Conservation (phyloP, 1,140 invertebrate species). For the Elysia chlorotica region DNA sequence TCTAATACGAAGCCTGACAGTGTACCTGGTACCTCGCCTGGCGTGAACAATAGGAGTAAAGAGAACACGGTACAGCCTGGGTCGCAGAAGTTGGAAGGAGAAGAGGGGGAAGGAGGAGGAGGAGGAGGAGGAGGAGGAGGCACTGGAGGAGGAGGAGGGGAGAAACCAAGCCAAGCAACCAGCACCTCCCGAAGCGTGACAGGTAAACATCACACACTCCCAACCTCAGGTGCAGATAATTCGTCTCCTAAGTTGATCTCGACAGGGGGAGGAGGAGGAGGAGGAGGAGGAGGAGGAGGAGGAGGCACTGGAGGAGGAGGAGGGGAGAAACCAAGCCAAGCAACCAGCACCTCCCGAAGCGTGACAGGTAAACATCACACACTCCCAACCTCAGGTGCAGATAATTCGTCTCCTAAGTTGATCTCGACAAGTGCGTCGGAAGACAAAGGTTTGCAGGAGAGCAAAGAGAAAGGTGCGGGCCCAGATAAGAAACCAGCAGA, state of each 20-base stretch:
- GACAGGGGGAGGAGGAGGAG: neutral
- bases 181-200: neutral
- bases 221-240: neutral
- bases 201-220: neutral
- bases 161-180: neutral
- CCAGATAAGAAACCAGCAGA: neutral
- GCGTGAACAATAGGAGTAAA: no score
- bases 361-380: neutral
- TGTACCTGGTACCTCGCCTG: no score
- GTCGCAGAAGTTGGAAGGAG: no score
- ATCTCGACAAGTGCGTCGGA: neutral
- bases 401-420: neutral
- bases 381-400: neutral
- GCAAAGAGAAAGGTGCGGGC: neutral
- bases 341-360: neutral
- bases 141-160: neutral
- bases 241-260: neutral
- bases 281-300: neutral
- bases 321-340: neutral
- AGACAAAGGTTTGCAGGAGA: neutral
- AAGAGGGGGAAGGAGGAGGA: neutral
- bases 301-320: neutral
- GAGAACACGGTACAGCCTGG: no score
- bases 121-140: neutral
- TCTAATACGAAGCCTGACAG: no score